Evolutionary conservation across 1,140 invertebrate genomes (phyloP), one percentile per base, ranked within the genome.

Genomic region (Chrysopa pallens): DNA sequence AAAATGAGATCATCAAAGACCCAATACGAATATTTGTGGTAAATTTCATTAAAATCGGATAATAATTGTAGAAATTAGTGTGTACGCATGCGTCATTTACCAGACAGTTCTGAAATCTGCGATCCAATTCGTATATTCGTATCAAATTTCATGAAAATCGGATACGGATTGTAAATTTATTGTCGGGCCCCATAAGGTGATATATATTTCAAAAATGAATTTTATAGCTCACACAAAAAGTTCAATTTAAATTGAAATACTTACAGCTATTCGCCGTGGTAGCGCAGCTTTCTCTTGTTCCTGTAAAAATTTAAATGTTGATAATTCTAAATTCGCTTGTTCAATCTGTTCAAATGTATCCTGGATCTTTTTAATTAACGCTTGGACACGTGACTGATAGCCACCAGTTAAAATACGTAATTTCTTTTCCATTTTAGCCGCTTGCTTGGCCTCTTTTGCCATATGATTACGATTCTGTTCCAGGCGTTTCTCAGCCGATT

Each of bases 391-490:
- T 0, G 79, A 78, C 67, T 87, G 82, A 68, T 94, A 94, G 11
- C 89, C 87, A 27, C 80, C 92, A 11, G 93, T 85, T 1, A 97
- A 67, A 40, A 97, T 84, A 66, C 92, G 85, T 1, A 98, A 64
- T 66, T 96, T 98, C 59, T 97, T 98, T 61, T 99, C 95, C 68
- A 96, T 81, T 68, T 98, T 98, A 0, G 85, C 87, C 39, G 93
- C 95, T 45, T 82, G 76, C 66, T 96, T 97, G 0, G 92, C 92
- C 66, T 96, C 90, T 46, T 79, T 82, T 8, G 84, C 84, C 93
- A 97, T 97, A 55, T 93, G 88, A 41, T 72, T 75, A 51, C 91
- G 70, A 64, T 97, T 98, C 56, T 84, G 82, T 62, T 97, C 92
- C 6, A 98, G 64, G 50, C 84, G 69, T 54, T 94, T 92, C 56